Percentiles rank a stretch among this genome's conserved stretches.
phyloP scores from a whole-genome alignment of 2,888 invertebrate species.

The Deilephila elpenor region DNA sequence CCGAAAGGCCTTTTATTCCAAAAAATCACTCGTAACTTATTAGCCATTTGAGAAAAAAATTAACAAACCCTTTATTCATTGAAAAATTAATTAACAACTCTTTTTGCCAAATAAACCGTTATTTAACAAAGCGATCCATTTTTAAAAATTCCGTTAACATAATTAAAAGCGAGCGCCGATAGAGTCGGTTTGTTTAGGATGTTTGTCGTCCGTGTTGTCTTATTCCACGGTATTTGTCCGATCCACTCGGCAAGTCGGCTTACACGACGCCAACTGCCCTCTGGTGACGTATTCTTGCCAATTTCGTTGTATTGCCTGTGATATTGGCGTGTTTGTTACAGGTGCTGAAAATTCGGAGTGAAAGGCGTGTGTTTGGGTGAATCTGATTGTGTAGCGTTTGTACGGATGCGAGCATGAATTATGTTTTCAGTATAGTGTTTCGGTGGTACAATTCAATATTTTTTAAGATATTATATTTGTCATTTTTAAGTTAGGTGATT shows the following conservation, averaged over 20 bases:
- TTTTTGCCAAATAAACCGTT: neutral
- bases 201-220: conserved; percentile 53
- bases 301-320: neutral
- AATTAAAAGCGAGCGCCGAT: conserved; percentile 4
- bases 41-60: no score
- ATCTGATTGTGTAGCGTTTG: neutral
- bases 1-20: no score
- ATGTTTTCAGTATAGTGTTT: neutral
- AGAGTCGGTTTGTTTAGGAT: conserved; percentile 56
- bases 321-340: neutral
- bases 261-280: neutral
- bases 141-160: neutral
- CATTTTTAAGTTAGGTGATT: no score
- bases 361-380: neutral
- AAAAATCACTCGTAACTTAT: no score
- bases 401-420: neutral
- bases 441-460: no score
- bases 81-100: neutral
- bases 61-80: no score
- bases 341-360: neutral
- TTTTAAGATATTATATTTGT: no score
- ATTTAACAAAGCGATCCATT: conserved; percentile 4
- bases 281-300: neutral
- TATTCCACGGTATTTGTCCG: conserved; percentile 49
- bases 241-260: conserved; percentile 39